These are phyloP conservation scores for Halcyon leucocephala DNA, from an alignment of 2,797 vertebrate species.

Conservation along the genomic window DNA sequence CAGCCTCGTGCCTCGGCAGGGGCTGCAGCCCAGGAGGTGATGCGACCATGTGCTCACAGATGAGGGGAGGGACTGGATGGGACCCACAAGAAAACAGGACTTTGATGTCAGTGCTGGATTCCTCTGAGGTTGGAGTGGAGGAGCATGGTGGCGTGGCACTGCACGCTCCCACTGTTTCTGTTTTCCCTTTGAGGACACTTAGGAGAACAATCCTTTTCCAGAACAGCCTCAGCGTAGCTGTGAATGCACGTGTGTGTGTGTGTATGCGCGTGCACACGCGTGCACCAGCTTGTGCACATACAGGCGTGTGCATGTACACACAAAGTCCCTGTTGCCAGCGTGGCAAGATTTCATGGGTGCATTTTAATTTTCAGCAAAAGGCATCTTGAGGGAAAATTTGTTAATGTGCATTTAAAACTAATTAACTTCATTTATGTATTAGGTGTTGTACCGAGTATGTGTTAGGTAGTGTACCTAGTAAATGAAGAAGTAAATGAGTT, in stretches of 20 bases:
- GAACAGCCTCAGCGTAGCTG: neutral
- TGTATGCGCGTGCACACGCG: no score
- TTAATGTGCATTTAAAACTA: neutral
- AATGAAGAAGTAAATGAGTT: neutral
- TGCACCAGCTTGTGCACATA: no score
- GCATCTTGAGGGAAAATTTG: neutral
- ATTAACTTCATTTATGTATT: neutral
- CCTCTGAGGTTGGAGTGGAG: neutral
- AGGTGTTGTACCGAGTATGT: no score
- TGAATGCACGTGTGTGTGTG: neutral
- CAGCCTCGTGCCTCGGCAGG: accelerated
- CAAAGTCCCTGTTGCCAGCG: neutral
- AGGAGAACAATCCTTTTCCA: neutral
- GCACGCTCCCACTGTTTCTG: neutral
- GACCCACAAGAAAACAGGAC: neutral
- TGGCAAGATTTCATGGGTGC: neutral
- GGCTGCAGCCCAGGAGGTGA: neutral
- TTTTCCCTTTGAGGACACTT: neutral
- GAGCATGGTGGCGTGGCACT: accelerated
- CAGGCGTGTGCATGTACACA: neutral
- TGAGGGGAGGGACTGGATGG: accelerated
- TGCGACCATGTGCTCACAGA: accelerated
- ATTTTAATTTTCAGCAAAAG: neutral
- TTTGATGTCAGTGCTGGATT: neutral
- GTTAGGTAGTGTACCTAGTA: neutral